These are phyloP conservation scores for Tetragonisca angustula DNA, from an alignment of 2,888 invertebrate species.

Conservation along the genomic window DNA sequence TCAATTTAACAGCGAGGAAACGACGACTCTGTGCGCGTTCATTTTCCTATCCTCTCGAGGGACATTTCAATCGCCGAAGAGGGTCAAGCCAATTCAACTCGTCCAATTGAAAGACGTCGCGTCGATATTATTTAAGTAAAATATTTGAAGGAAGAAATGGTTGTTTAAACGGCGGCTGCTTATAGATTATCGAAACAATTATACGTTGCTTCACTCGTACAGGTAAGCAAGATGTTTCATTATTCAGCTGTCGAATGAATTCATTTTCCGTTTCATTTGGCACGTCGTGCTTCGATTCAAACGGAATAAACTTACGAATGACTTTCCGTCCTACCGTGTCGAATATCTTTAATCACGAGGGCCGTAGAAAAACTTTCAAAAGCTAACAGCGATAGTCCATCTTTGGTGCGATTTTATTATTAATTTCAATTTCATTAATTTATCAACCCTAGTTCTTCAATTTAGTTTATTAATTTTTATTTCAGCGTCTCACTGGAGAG, in stretches of 20 bases:
- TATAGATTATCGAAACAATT: not conserved
- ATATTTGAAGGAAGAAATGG: not conserved
- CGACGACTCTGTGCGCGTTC: conserved; percentile 33
- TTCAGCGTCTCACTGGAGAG: no score
- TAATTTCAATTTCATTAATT: no score
- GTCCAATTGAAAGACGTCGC: conserved; percentile 30
- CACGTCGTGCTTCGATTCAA: not conserved
- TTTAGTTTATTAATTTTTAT: no score
- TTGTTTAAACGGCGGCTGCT: not conserved
- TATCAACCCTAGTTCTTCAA: no score
- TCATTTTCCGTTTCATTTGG: not conserved
- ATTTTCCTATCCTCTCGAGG: conserved; percentile 40
- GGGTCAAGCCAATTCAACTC: conserved; percentile 30
- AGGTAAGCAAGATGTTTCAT: no score
- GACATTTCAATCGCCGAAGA: conserved; percentile 42
- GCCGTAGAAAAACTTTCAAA: no score
- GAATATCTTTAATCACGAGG: no score
- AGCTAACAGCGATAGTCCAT: no score
- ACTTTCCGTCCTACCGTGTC: no score
- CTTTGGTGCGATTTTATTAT: no score
- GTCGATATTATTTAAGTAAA: not conserved
- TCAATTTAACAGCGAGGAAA: conserved; percentile 47
- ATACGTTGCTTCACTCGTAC: not conserved
- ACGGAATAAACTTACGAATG: no score
- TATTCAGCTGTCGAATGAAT: not conserved